Evolutionary conservation across 2,888 invertebrate genomes (phyloP).

Genomic region (Rapana venosa): DNA sequence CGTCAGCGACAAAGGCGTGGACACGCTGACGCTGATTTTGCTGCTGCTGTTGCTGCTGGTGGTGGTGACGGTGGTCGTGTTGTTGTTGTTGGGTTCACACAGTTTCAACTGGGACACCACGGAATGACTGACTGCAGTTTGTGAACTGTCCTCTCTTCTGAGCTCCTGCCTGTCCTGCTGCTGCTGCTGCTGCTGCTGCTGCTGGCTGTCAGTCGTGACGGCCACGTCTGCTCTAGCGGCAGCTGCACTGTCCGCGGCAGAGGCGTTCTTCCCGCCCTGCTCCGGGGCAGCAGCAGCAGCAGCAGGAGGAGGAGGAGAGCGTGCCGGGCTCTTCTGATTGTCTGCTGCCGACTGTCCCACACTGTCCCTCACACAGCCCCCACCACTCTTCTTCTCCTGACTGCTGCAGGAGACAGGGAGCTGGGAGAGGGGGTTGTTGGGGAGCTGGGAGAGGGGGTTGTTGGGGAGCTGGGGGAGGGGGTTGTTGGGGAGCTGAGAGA

Average conservation of each 20-base stretch:
- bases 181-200: no score
- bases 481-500: background rate
- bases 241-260: background rate
- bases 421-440: background rate
- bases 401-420: background rate
- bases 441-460: no score
- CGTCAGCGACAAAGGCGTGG: background rate
- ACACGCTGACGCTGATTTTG: constrained; percentile 33
- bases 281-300: background rate
- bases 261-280: background rate
- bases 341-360: background rate
- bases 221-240: background rate
- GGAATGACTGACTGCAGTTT: constrained; percentile 17
- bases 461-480: background rate
- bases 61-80: constrained; percentile 33
- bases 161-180: background rate
- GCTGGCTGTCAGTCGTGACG: background rate
- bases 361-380: background rate
- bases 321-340: background rate
- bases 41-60: constrained; percentile 36
- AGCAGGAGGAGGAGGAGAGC: background rate
- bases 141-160: background rate
- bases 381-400: background rate
- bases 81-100: constrained; percentile 33
- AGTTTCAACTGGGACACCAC: constrained; percentile 20